Evolutionary conservation across 2,888 invertebrate species (phyloP).

Genomic region (Tridacna crocea): DNA sequence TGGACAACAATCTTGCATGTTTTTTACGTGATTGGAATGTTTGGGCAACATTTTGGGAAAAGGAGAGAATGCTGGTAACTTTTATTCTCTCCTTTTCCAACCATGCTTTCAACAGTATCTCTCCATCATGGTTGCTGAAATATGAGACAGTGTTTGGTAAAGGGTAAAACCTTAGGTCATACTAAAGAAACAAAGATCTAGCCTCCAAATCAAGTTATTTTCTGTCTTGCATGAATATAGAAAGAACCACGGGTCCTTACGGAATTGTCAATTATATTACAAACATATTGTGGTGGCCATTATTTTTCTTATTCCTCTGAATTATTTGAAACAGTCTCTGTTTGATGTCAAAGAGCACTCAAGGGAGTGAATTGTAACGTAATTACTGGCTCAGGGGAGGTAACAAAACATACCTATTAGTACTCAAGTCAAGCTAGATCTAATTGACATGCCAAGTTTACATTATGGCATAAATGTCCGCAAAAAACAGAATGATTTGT

Average conservation of each 20-base stretch:
- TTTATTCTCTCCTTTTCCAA: no score
- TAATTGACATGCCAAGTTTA: constrained; percentile 59
- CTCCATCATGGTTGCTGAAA: no score
- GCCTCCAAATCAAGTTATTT: constrained; percentile 56
- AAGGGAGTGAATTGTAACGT: constrained; percentile 51
- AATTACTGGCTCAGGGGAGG: constrained; percentile 48
- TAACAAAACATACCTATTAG: constrained; percentile 50
- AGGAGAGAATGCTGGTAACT: no score
- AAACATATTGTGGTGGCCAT: constrained; percentile 61
- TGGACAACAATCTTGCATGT: no score
- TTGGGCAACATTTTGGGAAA: no score
- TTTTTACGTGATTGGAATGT: no score
- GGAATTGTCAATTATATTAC: constrained; percentile 57
- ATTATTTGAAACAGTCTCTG: constrained; percentile 56
- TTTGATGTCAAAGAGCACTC: constrained; percentile 57
- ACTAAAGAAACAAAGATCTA: constrained; percentile 40
- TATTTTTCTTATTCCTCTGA: constrained; percentile 59
- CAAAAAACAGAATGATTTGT: constrained; percentile 50
- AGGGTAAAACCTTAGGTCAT: constrained; percentile 26
- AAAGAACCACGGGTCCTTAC: constrained; percentile 42
- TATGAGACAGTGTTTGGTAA: no score
- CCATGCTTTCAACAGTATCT: no score
- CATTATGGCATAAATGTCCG: constrained; percentile 51
- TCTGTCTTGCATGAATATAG: constrained; percentile 61
- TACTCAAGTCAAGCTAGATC: constrained; percentile 45